These are phyloP conservation scores for Epinotia nisella DNA, from an alignment of 2,888 invertebrate genomes.

Conservation along the genomic window DNA sequence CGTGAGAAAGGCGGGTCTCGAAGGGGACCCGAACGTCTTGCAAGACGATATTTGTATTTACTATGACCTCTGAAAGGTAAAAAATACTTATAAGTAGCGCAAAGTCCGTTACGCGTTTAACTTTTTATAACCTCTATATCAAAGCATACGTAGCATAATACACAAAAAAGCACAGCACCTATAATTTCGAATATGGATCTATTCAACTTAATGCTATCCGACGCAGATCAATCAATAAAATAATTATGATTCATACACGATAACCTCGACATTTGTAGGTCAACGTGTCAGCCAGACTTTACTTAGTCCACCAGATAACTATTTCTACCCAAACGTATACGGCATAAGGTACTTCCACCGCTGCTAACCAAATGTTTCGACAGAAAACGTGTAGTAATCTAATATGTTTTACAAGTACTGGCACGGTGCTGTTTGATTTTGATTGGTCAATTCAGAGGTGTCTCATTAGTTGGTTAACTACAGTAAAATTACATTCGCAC, in stretches of 20 bases:
- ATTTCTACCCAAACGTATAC: background rate
- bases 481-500: slow-evolving; percentile 15
- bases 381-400: slow-evolving; percentile 23
- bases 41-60: slow-evolving; percentile 57
- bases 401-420: slow-evolving; percentile 13
- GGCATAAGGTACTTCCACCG: background rate
- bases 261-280: slow-evolving; percentile 23
- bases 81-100: slow-evolving; percentile 29
- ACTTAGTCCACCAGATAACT: slow-evolving; percentile 6
- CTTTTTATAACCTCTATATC: slow-evolving; percentile 4
- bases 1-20: slow-evolving; percentile 76
- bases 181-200: slow-evolving; percentile 8
- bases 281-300: slow-evolving; percentile 12
- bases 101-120: slow-evolving; percentile 24
- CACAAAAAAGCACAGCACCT: slow-evolving; percentile 1
- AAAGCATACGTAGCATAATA: background rate
- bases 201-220: background rate
- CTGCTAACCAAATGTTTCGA: slow-evolving; percentile 5
- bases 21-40: slow-evolving; percentile 68
- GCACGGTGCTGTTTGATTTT: slow-evolving; percentile 6
- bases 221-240: slow-evolving; percentile 26
- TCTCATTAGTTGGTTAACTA: slow-evolving; percentile 15
- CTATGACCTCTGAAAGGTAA: slow-evolving; percentile 46
- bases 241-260: slow-evolving; percentile 22
- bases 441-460: slow-evolving; percentile 15